Conservation (phyloP, 1,140 invertebrate genomes). For the Trichoplusia ni region DNA sequence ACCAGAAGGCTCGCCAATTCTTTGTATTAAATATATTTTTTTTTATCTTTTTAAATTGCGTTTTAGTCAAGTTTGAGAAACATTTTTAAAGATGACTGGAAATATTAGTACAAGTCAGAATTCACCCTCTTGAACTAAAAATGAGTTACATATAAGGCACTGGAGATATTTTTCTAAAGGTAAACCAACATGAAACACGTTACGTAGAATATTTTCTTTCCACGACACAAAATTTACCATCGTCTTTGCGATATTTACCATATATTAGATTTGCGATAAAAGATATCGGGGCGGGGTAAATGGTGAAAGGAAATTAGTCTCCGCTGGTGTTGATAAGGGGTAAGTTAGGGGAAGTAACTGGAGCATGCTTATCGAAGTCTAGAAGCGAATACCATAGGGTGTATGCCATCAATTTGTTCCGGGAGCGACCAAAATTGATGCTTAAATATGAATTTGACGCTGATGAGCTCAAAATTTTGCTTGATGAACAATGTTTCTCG, state of each 20-base stretch:
- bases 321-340: not conserved
- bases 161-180: too few relatives aligned
- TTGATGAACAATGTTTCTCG: too few relatives aligned
- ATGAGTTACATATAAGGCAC: too few relatives aligned
- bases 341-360: not conserved
- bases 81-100: too few relatives aligned
- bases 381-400: slow-evolving; percentile 5
- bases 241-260: not conserved
- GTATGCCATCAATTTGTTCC: slow-evolving; percentile 1
- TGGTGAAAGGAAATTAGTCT: slow-evolving; percentile 17
- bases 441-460: not conserved
- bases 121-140: too few relatives aligned
- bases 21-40: too few relatives aligned
- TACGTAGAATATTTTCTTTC: not conserved
- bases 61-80: too few relatives aligned
- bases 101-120: too few relatives aligned
- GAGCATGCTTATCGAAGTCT: slow-evolving; percentile 8
- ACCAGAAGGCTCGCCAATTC: too few relatives aligned
- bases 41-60: too few relatives aligned
- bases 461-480: not conserved
- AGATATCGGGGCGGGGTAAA: not conserved
- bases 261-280: slow-evolving; percentile 8
- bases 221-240: not conserved
- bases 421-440: not conserved
- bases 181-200: too few relatives aligned